Evolutionary conservation across 2,797 vertebrate species (phyloP).

Genomic region (Emys orbicularis): DNA sequence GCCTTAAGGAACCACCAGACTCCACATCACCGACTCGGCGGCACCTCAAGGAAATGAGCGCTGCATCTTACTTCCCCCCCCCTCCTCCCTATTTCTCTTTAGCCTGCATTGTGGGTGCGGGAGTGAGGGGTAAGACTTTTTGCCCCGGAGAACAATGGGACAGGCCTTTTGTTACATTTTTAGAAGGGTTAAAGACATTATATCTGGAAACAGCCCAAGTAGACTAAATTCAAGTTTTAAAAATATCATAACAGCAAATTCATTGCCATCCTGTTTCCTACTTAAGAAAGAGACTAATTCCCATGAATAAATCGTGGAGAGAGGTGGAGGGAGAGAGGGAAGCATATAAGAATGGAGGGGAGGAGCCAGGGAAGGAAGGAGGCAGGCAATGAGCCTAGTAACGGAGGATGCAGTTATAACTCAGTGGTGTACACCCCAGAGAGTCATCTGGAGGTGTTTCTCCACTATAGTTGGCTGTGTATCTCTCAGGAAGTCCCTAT

Average conservation of each 20-base stretch:
- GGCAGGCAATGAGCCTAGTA: neutral
- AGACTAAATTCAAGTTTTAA: constrained; percentile 26
- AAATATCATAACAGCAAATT: neutral
- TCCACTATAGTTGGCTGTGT: neutral
- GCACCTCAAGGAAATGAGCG: constrained; percentile 24
- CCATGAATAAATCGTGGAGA: neutral
- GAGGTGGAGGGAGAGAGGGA: constrained; percentile 11
- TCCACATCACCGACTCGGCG: constrained; percentile 30
- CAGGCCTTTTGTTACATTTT: constrained; percentile 63
- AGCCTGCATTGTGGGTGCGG: constrained; percentile 8
- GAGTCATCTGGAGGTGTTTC: neutral
- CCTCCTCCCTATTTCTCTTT: constrained; percentile 17
- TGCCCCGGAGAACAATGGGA: constrained; percentile 18
- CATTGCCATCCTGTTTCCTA: constrained; percentile 7
- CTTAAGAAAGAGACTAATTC: neutral
- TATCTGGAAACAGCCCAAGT: neutral
- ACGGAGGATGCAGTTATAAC: neutral
- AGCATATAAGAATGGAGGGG: neutral
- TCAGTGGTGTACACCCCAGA: neutral
- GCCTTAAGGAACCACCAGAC: constrained; percentile 37
- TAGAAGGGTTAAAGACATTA: neutral
- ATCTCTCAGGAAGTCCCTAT: constrained; percentile 5
- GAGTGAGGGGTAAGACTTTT: constrained; percentile 13
- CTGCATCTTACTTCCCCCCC: constrained; percentile 40
- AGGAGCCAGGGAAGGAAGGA: neutral